These are phyloP conservation scores for Theocolax elegans DNA, from an alignment of 1,140 invertebrate species.

Conservation along the genomic window DNA sequence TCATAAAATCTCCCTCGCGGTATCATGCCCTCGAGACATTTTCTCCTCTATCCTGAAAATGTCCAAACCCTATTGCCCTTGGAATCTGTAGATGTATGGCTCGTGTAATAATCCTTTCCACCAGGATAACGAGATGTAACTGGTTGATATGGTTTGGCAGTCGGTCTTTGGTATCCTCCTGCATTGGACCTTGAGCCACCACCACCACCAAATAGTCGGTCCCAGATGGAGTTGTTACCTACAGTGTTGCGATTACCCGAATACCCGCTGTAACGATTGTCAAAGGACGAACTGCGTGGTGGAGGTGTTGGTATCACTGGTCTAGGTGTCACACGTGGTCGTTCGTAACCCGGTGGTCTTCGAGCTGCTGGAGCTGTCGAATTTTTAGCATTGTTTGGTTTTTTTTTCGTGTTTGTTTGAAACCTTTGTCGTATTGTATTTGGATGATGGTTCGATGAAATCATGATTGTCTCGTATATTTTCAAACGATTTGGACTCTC, in stretches of 20 bases:
- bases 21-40: no score
- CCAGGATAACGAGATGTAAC: constrained; percentile 39
- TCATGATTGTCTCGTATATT: neutral
- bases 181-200: neutral
- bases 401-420: neutral
- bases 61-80: constrained; percentile 58
- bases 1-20: no score
- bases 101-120: constrained; percentile 51
- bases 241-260: constrained; percentile 36
- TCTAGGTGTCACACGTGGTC: constrained; percentile 32
- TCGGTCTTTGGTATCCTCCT: constrained; percentile 24
- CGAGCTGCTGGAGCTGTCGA: constrained; percentile 49
- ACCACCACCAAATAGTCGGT: constrained; percentile 51
- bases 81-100: constrained; percentile 51
- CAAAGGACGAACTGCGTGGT: constrained; percentile 50
- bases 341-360: constrained; percentile 39
- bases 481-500: neutral
- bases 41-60: constrained; percentile 50
- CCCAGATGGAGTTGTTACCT: constrained; percentile 54
- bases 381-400: neutral
- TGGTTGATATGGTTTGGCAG: constrained; percentile 42
- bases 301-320: constrained; percentile 53
- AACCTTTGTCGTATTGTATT: neutral
- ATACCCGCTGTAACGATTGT: neutral
- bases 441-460: neutral